Evolutionary conservation across 2,797 vertebrate species (phyloP).

Genomic region (Anisognathus igniventris): DNA sequence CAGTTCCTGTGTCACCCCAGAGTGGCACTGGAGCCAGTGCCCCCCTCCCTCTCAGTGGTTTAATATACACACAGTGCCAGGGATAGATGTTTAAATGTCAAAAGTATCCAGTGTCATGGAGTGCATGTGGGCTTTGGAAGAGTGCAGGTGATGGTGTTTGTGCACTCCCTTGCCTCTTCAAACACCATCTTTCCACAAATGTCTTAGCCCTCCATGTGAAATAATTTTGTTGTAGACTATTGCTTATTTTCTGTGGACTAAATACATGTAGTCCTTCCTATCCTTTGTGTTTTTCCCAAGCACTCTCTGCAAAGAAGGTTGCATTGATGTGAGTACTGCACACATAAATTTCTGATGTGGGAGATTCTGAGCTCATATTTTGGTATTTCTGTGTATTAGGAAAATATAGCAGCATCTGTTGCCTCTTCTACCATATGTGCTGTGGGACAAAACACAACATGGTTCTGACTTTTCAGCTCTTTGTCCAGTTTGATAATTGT

Average conservation of each 20-base stretch:
- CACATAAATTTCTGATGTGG: background rate
- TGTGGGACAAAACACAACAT: background rate
- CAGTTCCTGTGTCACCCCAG: background rate
- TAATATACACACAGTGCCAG: background rate
- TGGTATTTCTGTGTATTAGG: background rate
- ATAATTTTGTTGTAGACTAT: background rate
- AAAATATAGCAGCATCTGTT: background rate
- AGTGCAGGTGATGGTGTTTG: background rate
- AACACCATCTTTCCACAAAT: background rate
- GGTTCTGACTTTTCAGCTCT: background rate
- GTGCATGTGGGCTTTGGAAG: background rate
- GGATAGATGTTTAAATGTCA: slow-evolving; percentile 53
- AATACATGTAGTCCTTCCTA: background rate
- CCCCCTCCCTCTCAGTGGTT: background rate
- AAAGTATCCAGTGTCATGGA: slow-evolving; percentile 26
- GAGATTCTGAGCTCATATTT: background rate
- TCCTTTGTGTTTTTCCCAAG: background rate
- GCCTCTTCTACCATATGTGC: background rate
- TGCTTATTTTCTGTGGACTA: background rate
- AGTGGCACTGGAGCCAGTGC: accelerated
- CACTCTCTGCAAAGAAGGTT: background rate
- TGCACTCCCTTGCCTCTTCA: background rate
- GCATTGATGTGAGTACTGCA: background rate
- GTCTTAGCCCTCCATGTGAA: background rate
- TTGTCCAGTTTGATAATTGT: background rate